Conservation (phyloP, 2,797 vertebrate genomes). For the Balearica regulorum region DNA sequence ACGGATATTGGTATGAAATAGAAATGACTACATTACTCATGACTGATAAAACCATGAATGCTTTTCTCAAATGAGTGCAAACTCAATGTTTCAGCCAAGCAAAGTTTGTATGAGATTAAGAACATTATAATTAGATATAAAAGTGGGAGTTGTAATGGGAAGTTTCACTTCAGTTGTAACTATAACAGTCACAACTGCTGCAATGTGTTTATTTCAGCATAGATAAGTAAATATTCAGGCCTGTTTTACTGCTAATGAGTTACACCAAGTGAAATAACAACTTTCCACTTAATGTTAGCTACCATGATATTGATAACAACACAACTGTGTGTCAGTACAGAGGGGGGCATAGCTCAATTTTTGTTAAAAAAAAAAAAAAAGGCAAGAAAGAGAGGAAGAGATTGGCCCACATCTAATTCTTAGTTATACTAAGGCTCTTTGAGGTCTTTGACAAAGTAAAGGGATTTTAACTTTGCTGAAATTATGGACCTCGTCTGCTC, state of each 20-base stretch:
- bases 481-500: background rate
- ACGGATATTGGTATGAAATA: background rate
- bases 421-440: background rate
- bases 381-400: background rate
- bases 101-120: background rate
- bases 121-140: background rate
- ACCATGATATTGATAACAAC: background rate
- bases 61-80: background rate
- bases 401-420: background rate
- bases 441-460: background rate
- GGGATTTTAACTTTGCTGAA: background rate
- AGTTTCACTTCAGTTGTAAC: background rate
- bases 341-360: background rate
- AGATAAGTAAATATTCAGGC: background rate
- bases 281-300: background rate
- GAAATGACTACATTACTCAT: background rate
- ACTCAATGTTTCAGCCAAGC: background rate
- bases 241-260: background rate
- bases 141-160: background rate
- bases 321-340: background rate
- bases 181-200: background rate
- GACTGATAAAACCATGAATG: background rate
- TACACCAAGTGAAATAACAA: background rate
- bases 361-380: background rate
- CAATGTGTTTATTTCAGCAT: background rate